A percentile compares a stretch with the other conserved stretches of the same genome.
phyloP scores from a whole-genome alignment of 2,888 invertebrate genomes.

The Xanthia togata region DNA sequence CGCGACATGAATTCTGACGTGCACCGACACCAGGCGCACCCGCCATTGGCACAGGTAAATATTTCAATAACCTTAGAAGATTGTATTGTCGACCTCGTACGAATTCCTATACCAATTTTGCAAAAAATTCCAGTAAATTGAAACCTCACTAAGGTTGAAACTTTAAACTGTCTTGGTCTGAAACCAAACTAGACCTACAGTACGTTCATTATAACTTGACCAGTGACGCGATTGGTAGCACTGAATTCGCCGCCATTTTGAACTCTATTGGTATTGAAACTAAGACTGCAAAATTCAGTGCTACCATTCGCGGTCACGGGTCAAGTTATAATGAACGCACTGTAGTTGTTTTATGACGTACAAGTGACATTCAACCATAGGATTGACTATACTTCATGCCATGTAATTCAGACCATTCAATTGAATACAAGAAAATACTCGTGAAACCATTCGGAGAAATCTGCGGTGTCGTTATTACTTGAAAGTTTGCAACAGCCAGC shows the following conservation, averaged over 20 bases:
- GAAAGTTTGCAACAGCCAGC: slow-evolving; percentile 21
- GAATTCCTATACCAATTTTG: background rate
- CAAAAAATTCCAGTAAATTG: background rate
- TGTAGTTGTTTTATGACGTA: background rate
- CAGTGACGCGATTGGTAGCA: too few species aligned
- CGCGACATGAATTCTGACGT: slow-evolving; percentile 89
- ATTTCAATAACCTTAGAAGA: background rate
- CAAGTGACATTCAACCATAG: background rate
- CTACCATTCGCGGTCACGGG: too few species aligned
- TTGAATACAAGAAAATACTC: slow-evolving; percentile 8
- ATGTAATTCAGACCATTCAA: background rate
- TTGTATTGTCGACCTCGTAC: background rate
- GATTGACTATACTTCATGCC: background rate
- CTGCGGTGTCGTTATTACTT: slow-evolving; percentile 23
- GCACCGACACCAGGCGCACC: slow-evolving; percentile 89
- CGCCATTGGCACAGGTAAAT: slow-evolving; percentile 88
- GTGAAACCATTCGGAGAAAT: slow-evolving; percentile 17
- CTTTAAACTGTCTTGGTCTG: background rate
- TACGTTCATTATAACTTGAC: too few species aligned
- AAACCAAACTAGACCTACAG: background rate
- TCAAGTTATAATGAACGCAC: too few species aligned
- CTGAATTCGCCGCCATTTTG: too few species aligned
- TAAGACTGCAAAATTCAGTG: too few species aligned
- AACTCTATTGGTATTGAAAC: too few species aligned
- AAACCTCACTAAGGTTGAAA: background rate